Base-by-base conservation (phyloP, 1,140 invertebrate genomes). In the Caenorhabditis remanei region DNA sequence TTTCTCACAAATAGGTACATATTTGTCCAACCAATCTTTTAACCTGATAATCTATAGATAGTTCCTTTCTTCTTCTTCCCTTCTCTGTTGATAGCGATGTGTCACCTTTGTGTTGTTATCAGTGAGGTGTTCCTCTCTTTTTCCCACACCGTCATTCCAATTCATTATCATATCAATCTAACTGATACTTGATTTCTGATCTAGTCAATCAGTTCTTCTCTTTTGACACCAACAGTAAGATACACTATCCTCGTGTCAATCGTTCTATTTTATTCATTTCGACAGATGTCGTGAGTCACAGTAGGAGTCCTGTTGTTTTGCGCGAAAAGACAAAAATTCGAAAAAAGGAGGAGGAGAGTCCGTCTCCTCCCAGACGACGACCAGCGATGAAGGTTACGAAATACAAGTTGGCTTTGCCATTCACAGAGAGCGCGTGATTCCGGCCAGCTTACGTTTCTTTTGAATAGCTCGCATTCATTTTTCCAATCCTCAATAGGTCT, bases 361-460 rank as follows among this genome's bases (percentile, higher is more conserved):
- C 65, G 16, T 71, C 46, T 46, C 41, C 19, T 7, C 24, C 24
- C 24, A 21, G 11, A 32, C 9, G 14, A 32, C 19, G 40, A 43
- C 65, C 40, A 50, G 46, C 46, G 46, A 79, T 53, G 21, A 79
- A 79, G 71, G 71, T 79, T 79, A 50, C 71, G 71, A 79, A 79
- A 79, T 79, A 50, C 46, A 53, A 53, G 71, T 79, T 79, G 71
- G 71, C 46, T 79, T 79, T 53, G 71, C 21, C 46, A 50, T 53
- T 50, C 50, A 32, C 65, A 46, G 65, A 46, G 65, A 11, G 65
- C 71, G 46, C 71, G 71, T 79, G 71, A 79, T 79, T 79, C n/a
- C 41, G 56, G 21, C 16, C 65, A 71, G 40, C 65, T 71, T 71
- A 71, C 65, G 65, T 43, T 40, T 43, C 65, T 16, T 43, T 71